Base-by-base conservation (phyloP, 2,797 vertebrate species). In the Alauda arvensis region DNA sequence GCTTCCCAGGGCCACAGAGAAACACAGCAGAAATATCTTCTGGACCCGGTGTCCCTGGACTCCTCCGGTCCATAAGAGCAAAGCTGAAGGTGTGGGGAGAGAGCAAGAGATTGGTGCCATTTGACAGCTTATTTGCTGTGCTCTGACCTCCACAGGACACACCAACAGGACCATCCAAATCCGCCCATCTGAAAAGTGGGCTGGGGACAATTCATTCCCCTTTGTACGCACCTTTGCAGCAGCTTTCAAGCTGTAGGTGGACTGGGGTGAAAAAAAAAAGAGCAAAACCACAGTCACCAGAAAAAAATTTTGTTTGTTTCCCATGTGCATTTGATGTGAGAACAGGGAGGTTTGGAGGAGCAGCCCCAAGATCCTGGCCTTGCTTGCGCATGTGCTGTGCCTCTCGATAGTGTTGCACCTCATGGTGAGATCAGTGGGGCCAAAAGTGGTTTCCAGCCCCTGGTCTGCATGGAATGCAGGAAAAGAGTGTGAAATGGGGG, bases 371-470 rank as follows among this genome's bases (percentile, higher is more conserved):
- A 55, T 31, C 21, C 45, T 49, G 39, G 45, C 29, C 42, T 48
- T 13, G 15, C 48, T 53, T 72, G 74, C 70, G 74, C 74, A 6
- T 0, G 12, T 62, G 60, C 45, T 45, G 48, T 65, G 45, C 43
- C 65, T 57, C 45, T 10, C 18, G n/a, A 28, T 5, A 70, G 34
- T 31, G 33, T 8, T 53, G 28, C 19, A 69, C 70, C 46, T 59
- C 3, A 0, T 14, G 59, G n/a, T 2, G 5, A 34, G 46, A 3
- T 17, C 3, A 8, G 40, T 7, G 21, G 37, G 49, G 34, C 51
- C 85, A 86, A 12, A 59, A 84, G 76, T 16, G 39, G 10, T 81
- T 81, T 89, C 75, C 83, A 92, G n/a, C 8, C 60, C 49, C 63
- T 45, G n/a, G 17, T 63, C 57, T 89, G 51, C 68, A 61, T 3